phyloP scores from a whole-genome alignment of 2,888 invertebrate genomes.

The Pachymerium ferrugineum region DNA sequence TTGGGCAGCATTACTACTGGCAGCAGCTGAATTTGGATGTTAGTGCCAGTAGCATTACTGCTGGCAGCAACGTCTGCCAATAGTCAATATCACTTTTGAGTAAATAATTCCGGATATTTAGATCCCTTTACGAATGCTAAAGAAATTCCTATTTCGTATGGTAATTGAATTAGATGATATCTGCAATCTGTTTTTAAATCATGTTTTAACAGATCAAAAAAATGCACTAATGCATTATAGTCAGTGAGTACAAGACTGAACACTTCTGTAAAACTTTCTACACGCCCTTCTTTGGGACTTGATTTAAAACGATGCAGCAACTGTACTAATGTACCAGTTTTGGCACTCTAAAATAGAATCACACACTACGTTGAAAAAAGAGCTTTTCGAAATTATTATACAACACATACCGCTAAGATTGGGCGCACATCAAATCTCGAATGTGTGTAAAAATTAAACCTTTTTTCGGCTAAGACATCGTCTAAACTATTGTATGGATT shows the following conservation, averaged over 20 bases:
- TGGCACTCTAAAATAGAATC: neutral
- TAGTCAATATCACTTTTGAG: too few relatives aligned
- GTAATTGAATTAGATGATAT: neutral
- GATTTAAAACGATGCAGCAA: neutral
- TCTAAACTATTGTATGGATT: neutral
- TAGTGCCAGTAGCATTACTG: too few relatives aligned
- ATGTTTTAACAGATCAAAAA: neutral
- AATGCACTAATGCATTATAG: neutral
- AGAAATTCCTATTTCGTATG: neutral
- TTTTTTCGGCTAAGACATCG: neutral
- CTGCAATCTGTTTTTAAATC: neutral
- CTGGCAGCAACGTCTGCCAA: too few relatives aligned
- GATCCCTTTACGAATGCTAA: neutral
- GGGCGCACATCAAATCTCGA: neutral
- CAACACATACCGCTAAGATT: neutral
- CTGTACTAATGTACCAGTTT: neutral
- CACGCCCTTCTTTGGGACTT: neutral
- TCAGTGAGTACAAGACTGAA: neutral
- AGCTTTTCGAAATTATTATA: neutral
- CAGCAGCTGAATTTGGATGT: too few relatives aligned
- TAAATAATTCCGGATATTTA: neutral
- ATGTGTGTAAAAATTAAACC: neutral
- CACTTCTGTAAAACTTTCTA: neutral
- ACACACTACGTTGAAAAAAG: neutral
- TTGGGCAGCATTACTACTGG: too few relatives aligned